phyloP scores from a whole-genome alignment of 2,113 vertebrate species.

The Bubalus kerabau region DNA sequence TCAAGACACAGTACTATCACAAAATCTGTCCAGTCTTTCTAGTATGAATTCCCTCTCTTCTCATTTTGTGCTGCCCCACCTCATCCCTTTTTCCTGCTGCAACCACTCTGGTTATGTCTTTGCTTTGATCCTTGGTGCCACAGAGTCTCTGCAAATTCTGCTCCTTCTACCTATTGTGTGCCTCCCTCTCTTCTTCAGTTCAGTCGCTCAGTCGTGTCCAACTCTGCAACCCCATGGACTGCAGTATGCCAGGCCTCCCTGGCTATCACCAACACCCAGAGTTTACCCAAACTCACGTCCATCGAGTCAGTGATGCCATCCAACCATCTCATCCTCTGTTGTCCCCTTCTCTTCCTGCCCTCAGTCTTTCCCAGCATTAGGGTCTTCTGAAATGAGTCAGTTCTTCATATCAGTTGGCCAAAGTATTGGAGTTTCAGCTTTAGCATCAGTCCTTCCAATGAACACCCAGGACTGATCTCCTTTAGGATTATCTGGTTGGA shows the following conservation, averaged over 20 bases:
- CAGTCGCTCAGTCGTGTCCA: neutral
- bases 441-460: neutral
- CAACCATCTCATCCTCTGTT: neutral
- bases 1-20: neutral
- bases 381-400: neutral
- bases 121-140: neutral
- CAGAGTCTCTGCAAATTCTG: neutral
- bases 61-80: neutral
- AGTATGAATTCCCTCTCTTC: neutral
- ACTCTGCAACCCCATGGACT: neutral
- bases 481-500: neutral
- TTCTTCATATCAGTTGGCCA: neutral
- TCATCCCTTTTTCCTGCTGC: accelerated
- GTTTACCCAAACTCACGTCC: neutral
- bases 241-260: neutral
- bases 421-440: neutral
- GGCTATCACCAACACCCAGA: neutral
- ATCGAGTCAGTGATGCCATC: neutral
- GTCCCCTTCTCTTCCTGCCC: neutral
- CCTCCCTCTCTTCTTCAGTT: neutral
- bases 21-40: neutral
- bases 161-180: neutral
- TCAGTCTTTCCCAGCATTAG: neutral
- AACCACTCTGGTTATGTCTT: neutral
- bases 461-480: neutral